phyloP scores from a whole-genome alignment of 2,113 vertebrate species.

The Chaetura pelagica region DNA sequence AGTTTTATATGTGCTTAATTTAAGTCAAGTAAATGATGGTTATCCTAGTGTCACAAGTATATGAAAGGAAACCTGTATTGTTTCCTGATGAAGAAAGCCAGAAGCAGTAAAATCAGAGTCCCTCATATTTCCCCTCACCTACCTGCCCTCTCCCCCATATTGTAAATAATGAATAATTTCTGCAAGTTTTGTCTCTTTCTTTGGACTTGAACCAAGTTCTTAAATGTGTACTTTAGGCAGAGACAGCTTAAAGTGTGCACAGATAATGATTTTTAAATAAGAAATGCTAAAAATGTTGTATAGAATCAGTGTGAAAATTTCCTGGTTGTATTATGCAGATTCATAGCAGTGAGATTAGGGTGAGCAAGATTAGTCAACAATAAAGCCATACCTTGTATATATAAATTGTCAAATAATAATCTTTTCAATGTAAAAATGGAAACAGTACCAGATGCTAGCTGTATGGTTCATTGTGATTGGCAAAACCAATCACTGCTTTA shows the following conservation, averaged over 20 bases:
- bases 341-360: background rate
- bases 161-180: background rate
- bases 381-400: background rate
- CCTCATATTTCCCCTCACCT: background rate
- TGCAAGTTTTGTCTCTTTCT: background rate
- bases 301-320: background rate
- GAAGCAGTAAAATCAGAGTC: background rate
- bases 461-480: background rate
- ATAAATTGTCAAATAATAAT: background rate
- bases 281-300: background rate
- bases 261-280: background rate
- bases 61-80: background rate
- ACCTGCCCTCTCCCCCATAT: background rate
- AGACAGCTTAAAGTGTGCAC: background rate
- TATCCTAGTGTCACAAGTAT: background rate
- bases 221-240: background rate
- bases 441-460: background rate
- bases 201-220: conserved; percentile 1
- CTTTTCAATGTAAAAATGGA: background rate
- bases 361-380: background rate
- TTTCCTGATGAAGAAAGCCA: conserved; percentile 5
- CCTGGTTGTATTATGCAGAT: background rate
- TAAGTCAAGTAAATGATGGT: background rate
- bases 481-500: background rate
- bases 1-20: conserved; percentile 27